Base-by-base conservation (phyloP, 2,888 invertebrate species). In the Brenthis hecate region DNA sequence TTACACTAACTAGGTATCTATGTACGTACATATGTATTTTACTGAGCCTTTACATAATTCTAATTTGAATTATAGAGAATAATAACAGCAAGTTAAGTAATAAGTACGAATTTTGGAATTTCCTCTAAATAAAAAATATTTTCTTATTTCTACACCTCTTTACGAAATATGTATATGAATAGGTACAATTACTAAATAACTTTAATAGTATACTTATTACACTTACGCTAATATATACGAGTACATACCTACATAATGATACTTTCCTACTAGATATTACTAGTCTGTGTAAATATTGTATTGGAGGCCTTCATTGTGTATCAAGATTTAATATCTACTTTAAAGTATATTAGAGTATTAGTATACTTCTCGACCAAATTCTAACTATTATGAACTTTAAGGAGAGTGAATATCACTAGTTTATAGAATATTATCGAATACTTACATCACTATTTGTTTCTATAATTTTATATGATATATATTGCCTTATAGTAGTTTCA, bases 301-400 rank as follows among this genome's bases (percentile, higher is more conserved):
- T 85, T 84, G 85, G 91, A 88, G 91, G 91, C 91, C 91, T 91
- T 91, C 85, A 85, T 85, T 85, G 82, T 81, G 77, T 88, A 85
- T 82, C 77, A 67, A 54, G 43, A 69, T 67, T 68, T 69, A 65
- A 63, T 72, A 63, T n/a, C 55, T 63, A 66, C 58, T 66, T 62
- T 56, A 56, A 66, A 19, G 28, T 66, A 65, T 53, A 55, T 56
- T 72, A 73, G 56, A 65, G 16, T 70, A 60, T 69, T 73, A 74
- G 71, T 65, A 77, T 85, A 85, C 81, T 86, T 88, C 84, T 76
- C 79, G 91, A 91, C 91, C 91, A 91, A 91, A 77, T 81, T 85
- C 84, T 86, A 82, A 83, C 81, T 86, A 82, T 77, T 69, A 69
- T 71, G 67, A 61, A 82, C 81, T 75, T 74, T 75, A 73, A 71